Base-by-base conservation (phyloP, 2,797 vertebrate genomes). In the Protosalanx chinensis region DNA sequence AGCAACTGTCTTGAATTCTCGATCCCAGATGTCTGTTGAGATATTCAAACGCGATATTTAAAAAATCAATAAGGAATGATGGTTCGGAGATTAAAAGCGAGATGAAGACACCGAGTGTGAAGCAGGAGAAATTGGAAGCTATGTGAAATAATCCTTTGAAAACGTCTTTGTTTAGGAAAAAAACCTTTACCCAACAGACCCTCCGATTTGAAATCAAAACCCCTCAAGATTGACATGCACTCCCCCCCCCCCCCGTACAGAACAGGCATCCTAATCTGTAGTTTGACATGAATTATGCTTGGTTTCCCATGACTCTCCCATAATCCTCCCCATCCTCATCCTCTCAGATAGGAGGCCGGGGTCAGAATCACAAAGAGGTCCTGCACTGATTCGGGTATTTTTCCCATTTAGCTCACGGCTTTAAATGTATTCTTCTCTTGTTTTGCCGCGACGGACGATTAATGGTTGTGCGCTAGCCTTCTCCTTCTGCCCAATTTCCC, bases 321-420 rank as follows among this genome's bases (percentile, higher is more conserved):
- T 69, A 69, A 59, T 59, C 53, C 53, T 41, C 3, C 10, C 41
- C 41, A 1, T 46, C 10, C 37, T 1, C 10, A 1, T 27, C 23
- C 8, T 46, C 41, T 46, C 41, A 12, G 10, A 13, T 12, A 10
- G 8, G 41, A 46, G 41, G 41, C 41, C 13, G 10, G 41, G 71
- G 75, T 72, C 65, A 65, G 27, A 23, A 67, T 53, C 64, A 30
- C 46, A 30, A 67, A 27, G 64, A 46, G 37, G 60, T 46, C n/a
- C n/a, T 65, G 33, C 64, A 65, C 46, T 49, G 12, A 27, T 49
- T 46, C 37, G 1, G 20, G 23, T 67, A 6, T 30, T 67, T 27
- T 51, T 67, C 49, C 49, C 13, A 56, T 56, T 56, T n/a, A 56
- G 51, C 51, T n/a, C 15, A 5, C 18, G 18, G 51, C 51, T 56